phyloP scores from a whole-genome alignment of 2,888 invertebrate genomes.

The Tenthredo scrophulariae region DNA sequence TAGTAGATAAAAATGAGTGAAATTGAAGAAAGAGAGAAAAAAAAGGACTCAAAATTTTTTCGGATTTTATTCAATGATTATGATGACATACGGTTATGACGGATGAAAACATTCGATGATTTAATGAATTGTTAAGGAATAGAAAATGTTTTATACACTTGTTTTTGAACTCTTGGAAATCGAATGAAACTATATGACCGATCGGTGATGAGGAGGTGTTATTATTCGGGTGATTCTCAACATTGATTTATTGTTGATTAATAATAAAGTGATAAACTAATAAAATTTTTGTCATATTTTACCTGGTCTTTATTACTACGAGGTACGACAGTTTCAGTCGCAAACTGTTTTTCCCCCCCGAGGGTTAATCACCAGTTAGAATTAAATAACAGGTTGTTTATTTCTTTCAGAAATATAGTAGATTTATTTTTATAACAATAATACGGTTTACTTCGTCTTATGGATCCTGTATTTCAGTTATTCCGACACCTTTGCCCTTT shows the following conservation, averaged over 20 bases:
- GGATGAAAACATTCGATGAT: constrained; percentile 20
- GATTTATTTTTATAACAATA: not conserved
- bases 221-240: not conserved
- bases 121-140: not conserved
- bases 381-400: not conserved
- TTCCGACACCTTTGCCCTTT: constrained; percentile 55
- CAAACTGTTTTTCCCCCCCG: not conserved
- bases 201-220: not conserved
- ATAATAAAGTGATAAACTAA: not conserved
- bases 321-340: constrained; percentile 19
- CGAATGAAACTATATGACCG: not conserved
- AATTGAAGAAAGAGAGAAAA: not conserved
- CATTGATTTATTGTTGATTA: not conserved
- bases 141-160: not conserved
- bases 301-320: constrained; percentile 14
- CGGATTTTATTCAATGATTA: not conserved
- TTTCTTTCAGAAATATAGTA: not conserved
- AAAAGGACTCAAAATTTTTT: not conserved
- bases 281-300: not conserved
- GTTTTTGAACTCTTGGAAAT: not conserved
- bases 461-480: constrained; percentile 32
- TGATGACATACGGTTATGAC: not conserved
- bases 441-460: constrained; percentile 4
- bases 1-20: not conserved
- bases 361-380: not conserved